These are phyloP conservation scores for Chauna torquata DNA, from an alignment of 2,113 vertebrate genomes.

Conservation along the genomic window DNA sequence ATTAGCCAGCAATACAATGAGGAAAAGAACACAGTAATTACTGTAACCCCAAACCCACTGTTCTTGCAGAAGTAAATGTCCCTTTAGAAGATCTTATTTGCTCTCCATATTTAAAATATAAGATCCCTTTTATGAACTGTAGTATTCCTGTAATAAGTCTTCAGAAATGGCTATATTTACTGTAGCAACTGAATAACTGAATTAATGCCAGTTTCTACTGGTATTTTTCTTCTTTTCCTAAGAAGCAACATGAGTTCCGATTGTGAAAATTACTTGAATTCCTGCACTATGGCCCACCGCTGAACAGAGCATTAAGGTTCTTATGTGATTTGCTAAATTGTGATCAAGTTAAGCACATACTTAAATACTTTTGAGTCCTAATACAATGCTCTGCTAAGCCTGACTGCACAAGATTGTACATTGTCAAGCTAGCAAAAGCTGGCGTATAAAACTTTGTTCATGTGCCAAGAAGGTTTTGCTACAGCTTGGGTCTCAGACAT, in stretches of 20 bases:
- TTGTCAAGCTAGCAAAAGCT: background rate
- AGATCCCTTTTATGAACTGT: background rate
- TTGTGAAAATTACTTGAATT: background rate
- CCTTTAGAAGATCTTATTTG: background rate
- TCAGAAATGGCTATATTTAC: background rate
- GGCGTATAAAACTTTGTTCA: background rate
- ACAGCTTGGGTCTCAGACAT: background rate
- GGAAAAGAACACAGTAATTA: background rate
- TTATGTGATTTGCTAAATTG: background rate
- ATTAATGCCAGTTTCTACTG: background rate
- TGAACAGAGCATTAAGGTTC: background rate
- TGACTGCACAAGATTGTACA: background rate
- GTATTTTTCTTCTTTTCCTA: background rate
- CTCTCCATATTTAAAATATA: background rate
- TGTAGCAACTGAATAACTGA: background rate
- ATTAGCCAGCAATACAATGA: background rate
- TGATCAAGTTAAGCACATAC: background rate
- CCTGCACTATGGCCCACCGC: accelerated
- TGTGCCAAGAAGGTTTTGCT: background rate
- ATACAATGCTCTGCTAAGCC: background rate
- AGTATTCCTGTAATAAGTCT: background rate
- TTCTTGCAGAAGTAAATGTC: background rate
- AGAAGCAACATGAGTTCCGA: background rate
- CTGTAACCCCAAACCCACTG: background rate
- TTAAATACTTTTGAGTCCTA: slow-evolving; percentile 1